Percentiles rank a stretch among this genome's conserved stretches.
phyloP scores from a whole-genome alignment of 1,140 invertebrate species.

The Brachionus koreanus region DNA sequence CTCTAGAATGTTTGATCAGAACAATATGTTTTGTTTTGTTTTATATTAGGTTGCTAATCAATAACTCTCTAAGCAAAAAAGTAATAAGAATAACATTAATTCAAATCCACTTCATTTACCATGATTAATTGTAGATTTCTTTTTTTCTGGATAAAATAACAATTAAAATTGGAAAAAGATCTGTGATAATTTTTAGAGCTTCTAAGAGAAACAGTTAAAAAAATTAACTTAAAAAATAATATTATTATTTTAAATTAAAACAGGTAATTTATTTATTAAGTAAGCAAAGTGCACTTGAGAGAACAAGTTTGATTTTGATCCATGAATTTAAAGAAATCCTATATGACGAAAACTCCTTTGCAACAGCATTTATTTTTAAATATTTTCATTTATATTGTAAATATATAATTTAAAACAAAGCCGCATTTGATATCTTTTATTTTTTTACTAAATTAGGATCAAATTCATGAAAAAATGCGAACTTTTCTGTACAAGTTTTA shows the following conservation, averaged over 20 bases:
- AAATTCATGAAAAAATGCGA: background rate
- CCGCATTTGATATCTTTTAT: background rate
- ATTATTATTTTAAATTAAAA: background rate
- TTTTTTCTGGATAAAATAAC: background rate
- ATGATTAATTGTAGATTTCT: background rate
- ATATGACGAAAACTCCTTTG: background rate
- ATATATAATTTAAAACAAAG: background rate
- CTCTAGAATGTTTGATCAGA: no score
- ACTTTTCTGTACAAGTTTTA: background rate
- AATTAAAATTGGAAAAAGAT: background rate
- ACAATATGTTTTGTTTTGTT: no score
- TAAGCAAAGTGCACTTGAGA: background rate
- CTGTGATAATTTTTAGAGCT: background rate
- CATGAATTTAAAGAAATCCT: background rate
- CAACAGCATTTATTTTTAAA: background rate
- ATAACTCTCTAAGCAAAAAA: no score
- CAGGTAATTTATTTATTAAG: background rate
- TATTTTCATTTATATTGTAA: background rate
- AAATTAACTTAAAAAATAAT: background rate
- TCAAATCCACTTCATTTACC: background rate
- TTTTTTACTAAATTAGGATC: background rate
- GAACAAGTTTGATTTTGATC: background rate
- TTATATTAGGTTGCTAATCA: no score
- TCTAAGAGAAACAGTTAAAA: background rate
- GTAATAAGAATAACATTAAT: background rate